Evolutionary conservation across 2,888 invertebrate genomes (phyloP).

Genomic region (Xanthostigma xanthostigma): DNA sequence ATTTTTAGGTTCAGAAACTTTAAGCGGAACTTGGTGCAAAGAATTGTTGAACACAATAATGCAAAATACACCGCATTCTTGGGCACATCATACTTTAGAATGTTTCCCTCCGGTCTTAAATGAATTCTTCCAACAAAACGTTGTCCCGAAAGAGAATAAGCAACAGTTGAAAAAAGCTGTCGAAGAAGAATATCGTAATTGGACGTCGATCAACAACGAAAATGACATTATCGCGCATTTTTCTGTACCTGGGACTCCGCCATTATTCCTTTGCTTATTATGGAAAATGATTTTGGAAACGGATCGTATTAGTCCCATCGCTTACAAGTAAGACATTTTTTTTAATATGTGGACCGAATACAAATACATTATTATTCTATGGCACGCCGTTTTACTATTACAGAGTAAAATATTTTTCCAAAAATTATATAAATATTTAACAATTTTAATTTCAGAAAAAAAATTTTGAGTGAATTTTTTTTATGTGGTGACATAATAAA

Average conservation of each 20-base stretch:
- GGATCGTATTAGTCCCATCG: slow-evolving; percentile 82
- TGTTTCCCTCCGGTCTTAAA: slow-evolving; percentile 82
- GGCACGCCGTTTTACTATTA: no score
- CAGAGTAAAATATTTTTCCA: no score
- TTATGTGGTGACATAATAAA: no score
- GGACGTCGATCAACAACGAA: slow-evolving; percentile 94
- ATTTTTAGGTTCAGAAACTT: slow-evolving; percentile 8
- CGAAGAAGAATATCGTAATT: slow-evolving; percentile 90
- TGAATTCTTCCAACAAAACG: slow-evolving; percentile 80
- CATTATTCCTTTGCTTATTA: slow-evolving; percentile 78
- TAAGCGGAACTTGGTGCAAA: slow-evolving; percentile 68
- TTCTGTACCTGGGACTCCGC: slow-evolving; percentile 82
- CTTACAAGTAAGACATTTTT: slow-evolving; percentile 61
- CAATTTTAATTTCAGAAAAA: no score
- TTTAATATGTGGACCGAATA: neutral
- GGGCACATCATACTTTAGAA: slow-evolving; percentile 84
- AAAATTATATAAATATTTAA: no score
- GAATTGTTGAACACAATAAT: slow-evolving; percentile 80
- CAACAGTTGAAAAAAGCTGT: slow-evolving; percentile 82
- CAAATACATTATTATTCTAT: neutral
- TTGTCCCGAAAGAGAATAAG: slow-evolving; percentile 76
- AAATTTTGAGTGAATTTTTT: no score
- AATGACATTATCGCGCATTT: slow-evolving; percentile 93
- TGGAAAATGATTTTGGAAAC: slow-evolving; percentile 95
- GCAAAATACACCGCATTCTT: slow-evolving; percentile 88